Base-by-base conservation (phyloP, 2,797 vertebrate species). In the Bradypus variegatus region DNA sequence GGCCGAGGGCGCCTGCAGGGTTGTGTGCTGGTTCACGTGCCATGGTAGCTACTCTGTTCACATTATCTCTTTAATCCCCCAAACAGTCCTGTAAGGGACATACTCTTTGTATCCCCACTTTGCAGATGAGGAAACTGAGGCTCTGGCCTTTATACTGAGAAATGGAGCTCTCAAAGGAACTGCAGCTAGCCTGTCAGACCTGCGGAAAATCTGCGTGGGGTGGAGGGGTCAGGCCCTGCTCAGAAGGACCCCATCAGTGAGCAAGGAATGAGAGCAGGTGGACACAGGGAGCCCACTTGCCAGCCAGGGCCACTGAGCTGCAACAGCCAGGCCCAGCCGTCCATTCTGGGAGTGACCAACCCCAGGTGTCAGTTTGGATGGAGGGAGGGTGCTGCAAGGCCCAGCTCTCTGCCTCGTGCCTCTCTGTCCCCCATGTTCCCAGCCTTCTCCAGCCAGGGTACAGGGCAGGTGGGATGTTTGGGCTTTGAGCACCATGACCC, bases 321-420 rank as follows among this genome's bases (percentile, higher is more conserved):
- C 0, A 19, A 36, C 19, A 21, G 5, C 27, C 27, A 10, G 53
- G 29, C 19, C 69, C n/a, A 2, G 2, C 18, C 19, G 0, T 33
- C 33, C 38, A 70, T 12, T 29, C 58, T 10, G 13, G 29, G 45
- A 21, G 15, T 9, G 16, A n/a, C 45, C 55, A 81, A 79, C 33
- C 78, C 18, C 45, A 15, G 58, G 18, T 21, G 33, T n/a, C n/a
- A 0, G 14, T 41, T 55, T 33, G 50, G 27, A 41, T 25, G 53
- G 21, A 29, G 62, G 62, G 3, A 14, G 29, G 62, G 29, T 18
- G 41, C 41, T 45, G 41, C 41, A 45, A 45, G 41, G 41, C 41
- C 41, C 41, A 45, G 41, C 41, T 45, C 41, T 45, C 41, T 1
- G 31, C 77, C 36, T 75, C 36, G 31, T 16, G 25, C 3, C 25